These are phyloP conservation scores for Ispidina picta DNA, from an alignment of 2,797 vertebrate genomes.

Conservation along the genomic window DNA sequence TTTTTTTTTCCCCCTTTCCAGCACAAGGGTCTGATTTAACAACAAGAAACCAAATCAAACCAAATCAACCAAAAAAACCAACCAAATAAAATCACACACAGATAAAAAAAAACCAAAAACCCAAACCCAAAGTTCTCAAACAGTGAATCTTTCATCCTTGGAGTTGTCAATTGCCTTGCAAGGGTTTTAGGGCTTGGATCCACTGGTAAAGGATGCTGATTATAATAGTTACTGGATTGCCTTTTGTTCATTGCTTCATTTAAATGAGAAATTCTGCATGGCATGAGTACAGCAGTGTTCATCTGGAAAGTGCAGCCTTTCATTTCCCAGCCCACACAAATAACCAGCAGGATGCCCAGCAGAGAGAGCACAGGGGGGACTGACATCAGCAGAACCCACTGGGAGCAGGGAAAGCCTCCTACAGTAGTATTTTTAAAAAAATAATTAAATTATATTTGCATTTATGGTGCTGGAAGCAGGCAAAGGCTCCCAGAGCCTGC, in stretches of 20 bases:
- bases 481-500: not conserved
- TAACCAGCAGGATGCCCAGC: not conserved
- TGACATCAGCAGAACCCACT: not conserved
- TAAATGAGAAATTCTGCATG: not conserved
- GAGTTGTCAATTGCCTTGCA: not conserved
- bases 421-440: not conserved
- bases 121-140: not conserved
- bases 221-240: not conserved
- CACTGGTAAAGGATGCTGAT: not conserved
- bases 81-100: too few relatives aligned
- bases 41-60: not conserved
- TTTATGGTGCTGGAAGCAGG: not conserved
- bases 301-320: not conserved
- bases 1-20: not conserved
- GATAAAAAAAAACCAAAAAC: too few relatives aligned
- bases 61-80: too few relatives aligned
- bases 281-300: not conserved
- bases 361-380: not conserved
- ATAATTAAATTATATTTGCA: accelerated
- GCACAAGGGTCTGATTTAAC: not conserved
- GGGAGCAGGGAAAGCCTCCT: not conserved
- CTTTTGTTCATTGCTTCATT: not conserved
- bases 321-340: not conserved
- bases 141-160: not conserved
- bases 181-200: not conserved